Evolutionary conservation across 2,113 vertebrate species (phyloP).

Genomic region (Nesoenas mayeri): DNA sequence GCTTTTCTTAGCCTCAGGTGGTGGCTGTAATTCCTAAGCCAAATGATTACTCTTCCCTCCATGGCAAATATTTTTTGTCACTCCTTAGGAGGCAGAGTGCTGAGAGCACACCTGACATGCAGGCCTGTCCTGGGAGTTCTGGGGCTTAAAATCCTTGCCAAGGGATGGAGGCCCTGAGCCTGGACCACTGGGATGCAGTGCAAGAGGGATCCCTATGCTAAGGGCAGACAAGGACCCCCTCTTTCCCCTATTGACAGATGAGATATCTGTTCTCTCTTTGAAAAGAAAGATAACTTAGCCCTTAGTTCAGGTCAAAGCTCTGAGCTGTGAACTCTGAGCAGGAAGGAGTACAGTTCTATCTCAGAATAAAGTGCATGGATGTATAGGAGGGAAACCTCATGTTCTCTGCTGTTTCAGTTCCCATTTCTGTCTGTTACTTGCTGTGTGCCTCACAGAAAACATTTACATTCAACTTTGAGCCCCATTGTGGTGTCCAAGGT

Average conservation of each 20-base stretch:
- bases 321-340: not conserved
- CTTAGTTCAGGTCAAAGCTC: not conserved
- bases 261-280: not conserved
- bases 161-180: not conserved
- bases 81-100: not conserved
- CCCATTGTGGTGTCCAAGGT: not conserved
- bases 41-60: not conserved
- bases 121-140: not conserved
- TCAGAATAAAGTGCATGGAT: not conserved
- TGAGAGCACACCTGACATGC: not conserved
- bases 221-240: not conserved
- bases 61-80: not conserved
- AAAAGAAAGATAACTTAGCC: not conserved
- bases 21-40: not conserved
- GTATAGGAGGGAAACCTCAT: not conserved
- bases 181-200: not conserved
- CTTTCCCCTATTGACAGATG: not conserved
- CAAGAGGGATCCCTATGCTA: not conserved
- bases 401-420: not conserved
- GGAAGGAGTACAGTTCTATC: accelerated
- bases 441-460: not conserved
- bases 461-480: not conserved
- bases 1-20: not conserved
- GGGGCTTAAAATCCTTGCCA: accelerated
- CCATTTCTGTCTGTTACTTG: not conserved